phyloP scores from a whole-genome alignment of 2,888 invertebrate genomes.

The Dascillus cervinus region DNA sequence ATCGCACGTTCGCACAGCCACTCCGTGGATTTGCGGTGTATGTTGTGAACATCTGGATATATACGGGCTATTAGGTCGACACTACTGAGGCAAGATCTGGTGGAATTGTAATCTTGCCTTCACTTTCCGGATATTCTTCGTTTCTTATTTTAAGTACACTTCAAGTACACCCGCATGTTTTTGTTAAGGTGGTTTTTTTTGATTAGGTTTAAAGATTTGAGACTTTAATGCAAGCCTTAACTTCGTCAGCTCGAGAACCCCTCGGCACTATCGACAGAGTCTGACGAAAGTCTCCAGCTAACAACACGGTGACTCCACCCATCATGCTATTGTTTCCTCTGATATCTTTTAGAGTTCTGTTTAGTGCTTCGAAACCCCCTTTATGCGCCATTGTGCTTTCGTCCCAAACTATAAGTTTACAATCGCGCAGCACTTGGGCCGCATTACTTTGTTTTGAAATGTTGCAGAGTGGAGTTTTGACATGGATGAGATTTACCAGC shows the following conservation, averaged over 20 bases:
- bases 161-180: neutral
- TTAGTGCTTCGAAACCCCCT: slow-evolving; percentile 2
- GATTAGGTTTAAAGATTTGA: no score
- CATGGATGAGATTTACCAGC: no score
- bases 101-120: no score
- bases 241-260: no score
- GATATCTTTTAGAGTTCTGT: neutral
- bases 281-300: no score
- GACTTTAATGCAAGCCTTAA: no score
- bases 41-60: neutral
- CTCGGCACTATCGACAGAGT: neutral
- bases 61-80: neutral
- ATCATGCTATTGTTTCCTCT: neutral
- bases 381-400: no score
- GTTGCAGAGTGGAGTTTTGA: slow-evolving; percentile 25
- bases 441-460: neutral
- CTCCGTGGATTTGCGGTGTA: no score
- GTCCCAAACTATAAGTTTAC: slow-evolving; percentile 6
- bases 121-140: neutral
- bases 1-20: no score
- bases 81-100: neutral
- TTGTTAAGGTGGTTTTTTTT: neutral
- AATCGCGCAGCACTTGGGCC: slow-evolving; percentile 4
- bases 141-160: neutral
- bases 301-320: no score